Conservation (phyloP, 2,888 invertebrate genomes). For the Drosophila multiciliata region DNA sequence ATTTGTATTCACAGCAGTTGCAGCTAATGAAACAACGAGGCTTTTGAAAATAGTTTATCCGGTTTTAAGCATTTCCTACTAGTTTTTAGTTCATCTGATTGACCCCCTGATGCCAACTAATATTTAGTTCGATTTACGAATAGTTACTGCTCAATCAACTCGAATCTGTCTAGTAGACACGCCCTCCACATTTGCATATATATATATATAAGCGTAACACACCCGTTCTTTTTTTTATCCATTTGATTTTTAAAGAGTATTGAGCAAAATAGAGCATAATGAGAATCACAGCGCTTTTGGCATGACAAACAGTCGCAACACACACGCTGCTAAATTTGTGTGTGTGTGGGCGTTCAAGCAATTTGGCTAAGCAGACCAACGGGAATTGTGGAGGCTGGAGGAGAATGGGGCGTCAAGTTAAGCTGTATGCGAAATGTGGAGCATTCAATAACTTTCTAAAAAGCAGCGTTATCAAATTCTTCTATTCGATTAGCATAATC, state of each 20-base stretch:
- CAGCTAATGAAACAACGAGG: neutral
- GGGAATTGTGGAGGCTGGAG: neutral
- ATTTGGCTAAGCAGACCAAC: slow-evolving; percentile 1
- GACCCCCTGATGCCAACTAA: neutral
- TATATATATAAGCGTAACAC: neutral
- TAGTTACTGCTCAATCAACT: neutral
- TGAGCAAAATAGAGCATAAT: slow-evolving; percentile 26
- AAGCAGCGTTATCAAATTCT: slow-evolving; percentile 58
- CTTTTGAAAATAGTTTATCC: neutral
- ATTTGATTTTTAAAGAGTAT: slow-evolving; percentile 8
- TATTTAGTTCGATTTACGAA: neutral
- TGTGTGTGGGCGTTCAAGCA: slow-evolving; percentile 40
- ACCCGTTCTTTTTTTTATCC: neutral
- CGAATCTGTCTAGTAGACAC: neutral
- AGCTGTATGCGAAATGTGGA: slow-evolving; percentile 63
- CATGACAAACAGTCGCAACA: slow-evolving; percentile 40
- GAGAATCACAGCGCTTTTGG: slow-evolving; percentile 29
- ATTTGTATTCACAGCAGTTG: neutral
- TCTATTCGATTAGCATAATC: slow-evolving; percentile 71
- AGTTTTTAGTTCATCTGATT: neutral
- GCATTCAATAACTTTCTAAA: slow-evolving; percentile 75
- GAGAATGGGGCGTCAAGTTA: neutral
- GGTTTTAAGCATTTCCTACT: neutral
- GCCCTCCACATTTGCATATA: neutral
- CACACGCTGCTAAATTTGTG: slow-evolving; percentile 7